A percentile compares a stretch with the other conserved stretches of the same genome.
phyloP scores from a whole-genome alignment of 2,888 invertebrate species.

The Cordilura impudica region DNA sequence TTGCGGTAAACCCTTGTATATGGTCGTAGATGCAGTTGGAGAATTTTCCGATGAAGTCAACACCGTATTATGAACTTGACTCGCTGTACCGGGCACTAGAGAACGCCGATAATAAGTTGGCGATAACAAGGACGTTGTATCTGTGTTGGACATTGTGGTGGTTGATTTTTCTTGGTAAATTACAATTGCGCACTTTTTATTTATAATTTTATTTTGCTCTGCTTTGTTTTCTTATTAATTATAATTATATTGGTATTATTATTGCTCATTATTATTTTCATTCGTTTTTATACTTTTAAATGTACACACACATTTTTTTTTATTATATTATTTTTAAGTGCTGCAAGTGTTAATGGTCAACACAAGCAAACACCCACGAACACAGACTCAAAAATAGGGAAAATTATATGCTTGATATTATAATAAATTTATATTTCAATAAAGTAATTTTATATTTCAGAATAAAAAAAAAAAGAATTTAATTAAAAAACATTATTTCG shows the following conservation, averaged over 20 bases:
- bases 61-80: constrained; percentile 64
- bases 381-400: not conserved
- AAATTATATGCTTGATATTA: constrained; percentile 18
- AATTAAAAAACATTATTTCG: constrained; percentile 19
- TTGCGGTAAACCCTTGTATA: constrained; percentile 44
- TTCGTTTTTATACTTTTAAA: constrained; percentile 3
- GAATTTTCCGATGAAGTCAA: constrained; percentile 16
- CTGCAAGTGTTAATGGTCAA: not conserved
- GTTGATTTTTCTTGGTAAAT: not conserved
- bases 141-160: constrained; percentile 67
- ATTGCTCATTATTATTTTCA: constrained; percentile 19
- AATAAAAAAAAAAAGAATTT: not conserved
- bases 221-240: not conserved
- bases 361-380: not conserved
- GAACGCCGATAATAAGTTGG: constrained; percentile 64
- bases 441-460: not conserved
- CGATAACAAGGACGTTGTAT: constrained; percentile 53
- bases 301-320: constrained; percentile 10
- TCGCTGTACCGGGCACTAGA: constrained; percentile 70
- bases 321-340: not conserved
- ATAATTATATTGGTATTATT: not conserved
- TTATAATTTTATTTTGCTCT: not conserved
- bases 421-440: too few species aligned
- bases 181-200: not conserved
- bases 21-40: not conserved